These are phyloP conservation scores for Drosophila atripex DNA, from an alignment of 2,888 invertebrate species.

Conservation along the genomic window DNA sequence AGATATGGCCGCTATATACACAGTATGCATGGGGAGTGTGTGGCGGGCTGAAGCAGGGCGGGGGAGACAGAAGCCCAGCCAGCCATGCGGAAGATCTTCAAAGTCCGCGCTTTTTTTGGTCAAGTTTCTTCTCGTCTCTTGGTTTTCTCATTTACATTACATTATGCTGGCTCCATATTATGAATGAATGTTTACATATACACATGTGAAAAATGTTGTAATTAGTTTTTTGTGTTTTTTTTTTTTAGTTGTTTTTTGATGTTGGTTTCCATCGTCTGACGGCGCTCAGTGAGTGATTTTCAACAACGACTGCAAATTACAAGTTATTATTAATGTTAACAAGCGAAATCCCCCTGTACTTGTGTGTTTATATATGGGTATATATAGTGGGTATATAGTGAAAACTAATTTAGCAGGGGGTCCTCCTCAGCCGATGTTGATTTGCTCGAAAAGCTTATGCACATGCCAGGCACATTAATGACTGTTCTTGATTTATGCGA, in stretches of 20 bases:
- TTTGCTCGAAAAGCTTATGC: conserved; percentile 30
- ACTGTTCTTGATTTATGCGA: conserved; percentile 72
- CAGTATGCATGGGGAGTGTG: conserved; percentile 11
- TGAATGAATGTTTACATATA: conserved; percentile 79
- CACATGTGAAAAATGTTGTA: conserved; percentile 77
- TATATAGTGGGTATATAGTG: conserved; percentile 31
- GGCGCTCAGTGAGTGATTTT: conserved; percentile 65
- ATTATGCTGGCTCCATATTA: conserved; percentile 74
- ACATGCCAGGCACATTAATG: conserved; percentile 57
- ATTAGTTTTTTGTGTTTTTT: conserved; percentile 67
- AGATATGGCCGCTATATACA: conserved; percentile 53
- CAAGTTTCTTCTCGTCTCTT: conserved; percentile 47
- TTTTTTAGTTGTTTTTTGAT: conserved; percentile 17
- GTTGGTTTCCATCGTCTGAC: conserved; percentile 34
- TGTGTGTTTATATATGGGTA: conserved; percentile 35
- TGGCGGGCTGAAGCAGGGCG: neutral
- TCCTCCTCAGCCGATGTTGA: conserved; percentile 43
- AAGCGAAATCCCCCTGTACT: conserved; percentile 76
- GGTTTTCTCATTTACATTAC: conserved; percentile 68
- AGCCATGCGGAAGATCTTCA: conserved; percentile 77
- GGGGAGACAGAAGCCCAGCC: conserved; percentile 32
- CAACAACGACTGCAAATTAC: conserved; percentile 80
- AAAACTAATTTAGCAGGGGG: conserved; percentile 76
- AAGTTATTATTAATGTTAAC: conserved; percentile 80
- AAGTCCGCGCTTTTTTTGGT: conserved; percentile 59